These are phyloP conservation scores for Hylia prasina DNA, from an alignment of 2,113 vertebrate genomes.

Conservation along the genomic window DNA sequence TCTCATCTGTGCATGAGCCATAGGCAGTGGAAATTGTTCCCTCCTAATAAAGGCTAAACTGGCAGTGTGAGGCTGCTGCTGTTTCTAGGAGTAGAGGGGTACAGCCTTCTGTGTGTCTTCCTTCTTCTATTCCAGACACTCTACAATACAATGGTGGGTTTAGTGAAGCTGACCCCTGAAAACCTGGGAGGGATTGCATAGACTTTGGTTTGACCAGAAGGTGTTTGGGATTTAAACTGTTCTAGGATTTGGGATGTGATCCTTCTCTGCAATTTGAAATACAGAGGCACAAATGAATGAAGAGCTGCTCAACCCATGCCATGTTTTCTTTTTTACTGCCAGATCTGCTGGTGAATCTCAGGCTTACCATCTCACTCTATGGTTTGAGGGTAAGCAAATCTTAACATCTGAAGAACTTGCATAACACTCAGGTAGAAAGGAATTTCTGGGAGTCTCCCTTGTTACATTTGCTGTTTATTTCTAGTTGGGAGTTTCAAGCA, in stretches of 20 bases:
- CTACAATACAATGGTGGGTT: not conserved
- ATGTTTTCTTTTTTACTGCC: not conserved
- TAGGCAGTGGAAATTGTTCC: not conserved
- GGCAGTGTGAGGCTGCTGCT: not conserved
- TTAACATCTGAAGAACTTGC: not conserved
- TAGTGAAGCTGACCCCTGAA: not conserved
- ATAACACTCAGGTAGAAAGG: not conserved
- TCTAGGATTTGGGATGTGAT: not conserved
- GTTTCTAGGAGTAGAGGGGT: not conserved
- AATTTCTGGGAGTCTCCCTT: not conserved
- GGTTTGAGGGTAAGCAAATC: not conserved
- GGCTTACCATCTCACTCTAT: not conserved
- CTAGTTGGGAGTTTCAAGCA: not conserved
- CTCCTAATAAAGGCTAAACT: not conserved
- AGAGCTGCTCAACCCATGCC: not conserved
- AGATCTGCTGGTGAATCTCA: not conserved
- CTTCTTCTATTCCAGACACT: not conserved
- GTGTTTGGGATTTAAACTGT: not conserved
- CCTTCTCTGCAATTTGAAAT: not conserved
- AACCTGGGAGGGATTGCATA: not conserved
- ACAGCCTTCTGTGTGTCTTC: not conserved
- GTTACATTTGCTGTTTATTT: not conserved
- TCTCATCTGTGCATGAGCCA: not conserved
- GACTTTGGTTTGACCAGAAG: not conserved
- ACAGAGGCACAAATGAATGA: not conserved